phyloP scores from a whole-genome alignment of 2,888 invertebrate genomes.

The Ectemnius continuus region DNA sequence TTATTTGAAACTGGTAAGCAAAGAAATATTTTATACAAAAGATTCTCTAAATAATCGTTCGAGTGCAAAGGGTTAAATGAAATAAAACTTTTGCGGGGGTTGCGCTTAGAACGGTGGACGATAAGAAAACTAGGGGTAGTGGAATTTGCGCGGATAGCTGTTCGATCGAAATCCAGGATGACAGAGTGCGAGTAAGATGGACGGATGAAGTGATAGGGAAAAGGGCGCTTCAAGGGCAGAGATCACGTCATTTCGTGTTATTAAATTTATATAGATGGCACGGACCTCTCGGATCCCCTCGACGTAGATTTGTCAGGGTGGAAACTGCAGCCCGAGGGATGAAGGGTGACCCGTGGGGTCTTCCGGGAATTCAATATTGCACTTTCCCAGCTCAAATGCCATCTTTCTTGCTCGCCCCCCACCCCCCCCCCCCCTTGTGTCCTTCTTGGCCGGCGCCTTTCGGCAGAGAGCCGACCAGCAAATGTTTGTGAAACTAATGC shows the following conservation, averaged over 20 bases:
- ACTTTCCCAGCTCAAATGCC: conserved; percentile 56
- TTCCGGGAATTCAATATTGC: conserved; percentile 66
- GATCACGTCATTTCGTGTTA: conserved; percentile 68
- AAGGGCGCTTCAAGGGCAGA: conserved; percentile 40
- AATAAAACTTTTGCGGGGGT: too few species aligned
- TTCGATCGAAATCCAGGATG: too few species aligned
- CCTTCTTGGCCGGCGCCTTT: conserved; percentile 33
- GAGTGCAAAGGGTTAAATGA: too few species aligned
- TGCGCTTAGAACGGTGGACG: too few species aligned
- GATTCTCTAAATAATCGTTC: too few species aligned
- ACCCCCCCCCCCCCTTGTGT: conserved; percentile 35
- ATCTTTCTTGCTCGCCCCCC: conserved; percentile 30
- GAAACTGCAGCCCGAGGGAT: not conserved
- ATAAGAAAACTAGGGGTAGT: too few species aligned
- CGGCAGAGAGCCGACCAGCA: conserved; percentile 55
- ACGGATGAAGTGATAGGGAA: conserved; percentile 17
- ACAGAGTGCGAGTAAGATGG: too few species aligned
- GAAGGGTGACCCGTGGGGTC: conserved; percentile 47
- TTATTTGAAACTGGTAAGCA: too few species aligned
- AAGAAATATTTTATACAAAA: too few species aligned
- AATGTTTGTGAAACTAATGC: conserved; percentile 68
- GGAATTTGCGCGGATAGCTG: too few species aligned
- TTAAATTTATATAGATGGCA: conserved; percentile 70
- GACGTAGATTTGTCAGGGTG: conserved; percentile 63
- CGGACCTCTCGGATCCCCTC: conserved; percentile 58